Evolutionary conservation across 30 jellyfish, hydroid and myxozoan genomes (phyloP).

Genomic region (Hydra vulgaris): DNA sequence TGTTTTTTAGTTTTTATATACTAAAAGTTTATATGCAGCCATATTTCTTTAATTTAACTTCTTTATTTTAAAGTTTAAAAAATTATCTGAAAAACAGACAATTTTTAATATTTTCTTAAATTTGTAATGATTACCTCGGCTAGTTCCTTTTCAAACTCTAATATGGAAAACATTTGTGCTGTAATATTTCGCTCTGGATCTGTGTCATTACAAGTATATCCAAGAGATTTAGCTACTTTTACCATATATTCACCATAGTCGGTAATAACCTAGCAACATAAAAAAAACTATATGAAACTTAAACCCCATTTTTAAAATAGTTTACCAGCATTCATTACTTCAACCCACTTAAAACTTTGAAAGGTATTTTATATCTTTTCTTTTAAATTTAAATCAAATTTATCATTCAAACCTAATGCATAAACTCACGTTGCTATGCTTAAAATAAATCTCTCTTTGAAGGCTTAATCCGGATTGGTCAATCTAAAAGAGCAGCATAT

Average conservation of each 20-base stretch:
- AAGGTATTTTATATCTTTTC: too few relatives aligned
- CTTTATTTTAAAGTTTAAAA: not conserved
- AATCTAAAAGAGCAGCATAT: constrained; percentile 31
- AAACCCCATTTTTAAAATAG: too few relatives aligned
- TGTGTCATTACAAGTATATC: constrained; percentile 43
- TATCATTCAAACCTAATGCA: not conserved
- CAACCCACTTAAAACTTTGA: too few relatives aligned
- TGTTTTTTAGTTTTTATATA: too few relatives aligned
- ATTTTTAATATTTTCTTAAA: too few relatives aligned
- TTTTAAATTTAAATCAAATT: too few relatives aligned
- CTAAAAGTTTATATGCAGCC: too few relatives aligned
- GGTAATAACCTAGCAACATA: constrained; percentile 35
- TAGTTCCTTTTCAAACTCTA: constrained; percentile 49
- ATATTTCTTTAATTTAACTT: too few relatives aligned
- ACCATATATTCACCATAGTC: constrained; percentile 68
- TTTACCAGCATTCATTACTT: too few relatives aligned
- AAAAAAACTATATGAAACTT: not conserved
- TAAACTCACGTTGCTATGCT: constrained; percentile 27
- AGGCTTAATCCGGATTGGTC: constrained; percentile 97
- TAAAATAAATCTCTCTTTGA: constrained; percentile 80
- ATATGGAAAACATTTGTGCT: constrained; percentile 7
- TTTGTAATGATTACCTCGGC: constrained; percentile 55
- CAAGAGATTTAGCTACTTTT: constrained; percentile 47
- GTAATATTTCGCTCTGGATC: not conserved
- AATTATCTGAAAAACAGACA: too few relatives aligned